Evolutionary conservation across 2,113 vertebrate species (phyloP), one percentile per base, ranked within the genome.

Genomic region (Fregetta grallaria): DNA sequence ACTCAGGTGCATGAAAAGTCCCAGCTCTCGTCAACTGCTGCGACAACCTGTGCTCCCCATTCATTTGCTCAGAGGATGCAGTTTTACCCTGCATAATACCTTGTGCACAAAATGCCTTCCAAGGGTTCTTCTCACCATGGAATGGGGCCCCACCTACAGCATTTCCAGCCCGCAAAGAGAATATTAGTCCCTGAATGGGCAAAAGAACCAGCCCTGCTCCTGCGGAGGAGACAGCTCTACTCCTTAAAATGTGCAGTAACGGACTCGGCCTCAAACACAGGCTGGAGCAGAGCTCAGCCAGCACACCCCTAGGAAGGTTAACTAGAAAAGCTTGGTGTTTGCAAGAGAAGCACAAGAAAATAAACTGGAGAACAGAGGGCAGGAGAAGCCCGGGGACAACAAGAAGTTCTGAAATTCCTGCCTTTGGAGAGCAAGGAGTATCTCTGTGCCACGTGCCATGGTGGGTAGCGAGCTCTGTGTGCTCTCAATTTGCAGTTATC

Each of bases 361-460:
- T 22, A 13, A n/a, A 3, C 16, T 11, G 18, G 52, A 32, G 50
- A 78, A 3, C 18, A 49, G 61, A 95, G 49, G 23, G 62, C 44
- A 79, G 52, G 40, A 72, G 53, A 42, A 70, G 11, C 3, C 10
- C 32, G 62, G 25, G 23, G 15, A 4, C 4, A 3, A 13, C 4
- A 23, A n/a, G 30, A 53, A 47, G 21, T 18, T 47, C 20, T 56
- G 86, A 11, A 38, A 18, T 6, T 23, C 26, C 6, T 75, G 17
- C 13, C 3, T 32, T 16, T 22, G 63, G 40, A 55, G 40, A 34
- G 15, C 40, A 40, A 16, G 45, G 49, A 47, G 11, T 4, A 0
- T 2, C 1, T 25, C 32, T 27, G 52, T 17, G 72, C 32, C 44
- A 4, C 0, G 0, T 6, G 16, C 38, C 38, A 1, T 1, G 38